These are phyloP conservation scores for Origma solitaria DNA, from an alignment of 2,113 vertebrate species.

Conservation along the genomic window DNA sequence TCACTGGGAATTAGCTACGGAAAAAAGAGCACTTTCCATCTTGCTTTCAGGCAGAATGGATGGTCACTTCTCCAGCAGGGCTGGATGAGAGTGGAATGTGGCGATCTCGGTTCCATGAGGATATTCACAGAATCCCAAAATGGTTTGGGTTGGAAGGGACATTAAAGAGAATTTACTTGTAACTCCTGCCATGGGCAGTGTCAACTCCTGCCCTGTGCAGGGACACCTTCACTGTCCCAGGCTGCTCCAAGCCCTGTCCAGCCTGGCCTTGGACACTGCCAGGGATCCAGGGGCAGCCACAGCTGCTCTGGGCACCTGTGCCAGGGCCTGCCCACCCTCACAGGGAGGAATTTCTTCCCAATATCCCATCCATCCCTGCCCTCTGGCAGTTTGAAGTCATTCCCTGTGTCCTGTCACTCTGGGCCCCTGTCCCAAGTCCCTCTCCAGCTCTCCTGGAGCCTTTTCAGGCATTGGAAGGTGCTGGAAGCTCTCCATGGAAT, in stretches of 20 bases:
- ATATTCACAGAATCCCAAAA: neutral
- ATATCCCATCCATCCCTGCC: rapidly evolving
- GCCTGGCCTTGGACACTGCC: rapidly evolving
- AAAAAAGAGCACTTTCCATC: neutral
- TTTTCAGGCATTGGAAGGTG: neutral
- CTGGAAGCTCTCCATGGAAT: neutral
- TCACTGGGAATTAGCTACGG: neutral
- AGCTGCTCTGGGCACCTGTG: neutral
- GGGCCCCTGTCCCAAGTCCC: neutral
- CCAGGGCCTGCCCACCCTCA: rapidly evolving
- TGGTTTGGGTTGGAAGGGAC: neutral
- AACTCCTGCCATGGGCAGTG: rapidly evolving
- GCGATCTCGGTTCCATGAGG: neutral
- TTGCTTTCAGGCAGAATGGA: neutral
- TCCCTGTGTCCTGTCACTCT: neutral
- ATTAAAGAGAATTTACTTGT: no score
- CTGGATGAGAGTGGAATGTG: rapidly evolving
- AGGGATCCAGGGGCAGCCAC: neutral
- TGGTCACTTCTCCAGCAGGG: neutral
- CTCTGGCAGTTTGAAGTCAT: neutral
- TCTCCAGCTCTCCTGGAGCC: neutral
- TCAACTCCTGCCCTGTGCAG: no score
- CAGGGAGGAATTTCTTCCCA: neutral
- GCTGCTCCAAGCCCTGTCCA: rapidly evolving
- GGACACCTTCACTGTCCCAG: rapidly evolving